Conservation (phyloP, 2,797 vertebrate genomes). For the Mormyrops boulengeri region DNA sequence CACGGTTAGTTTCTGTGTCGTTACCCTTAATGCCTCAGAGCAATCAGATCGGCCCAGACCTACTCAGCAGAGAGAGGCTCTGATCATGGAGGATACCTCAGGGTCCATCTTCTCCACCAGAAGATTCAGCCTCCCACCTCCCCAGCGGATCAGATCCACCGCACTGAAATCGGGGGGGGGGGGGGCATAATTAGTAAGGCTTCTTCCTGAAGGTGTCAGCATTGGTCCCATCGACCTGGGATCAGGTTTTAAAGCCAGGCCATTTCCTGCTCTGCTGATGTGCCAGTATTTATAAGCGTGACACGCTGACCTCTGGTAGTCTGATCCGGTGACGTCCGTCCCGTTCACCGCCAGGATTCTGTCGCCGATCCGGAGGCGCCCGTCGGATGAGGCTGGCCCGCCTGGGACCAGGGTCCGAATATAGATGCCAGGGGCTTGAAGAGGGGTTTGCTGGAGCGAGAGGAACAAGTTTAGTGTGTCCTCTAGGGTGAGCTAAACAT, state of each 20-base stretch:
- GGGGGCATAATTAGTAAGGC: neutral
- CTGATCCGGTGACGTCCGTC: conserved; percentile 80
- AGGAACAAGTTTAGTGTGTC: neutral
- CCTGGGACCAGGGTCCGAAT: conserved; percentile 91
- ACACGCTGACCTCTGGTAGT: conserved; percentile 80
- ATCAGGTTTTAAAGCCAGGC: neutral
- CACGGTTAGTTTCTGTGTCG: neutral
- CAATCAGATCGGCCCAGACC: neutral
- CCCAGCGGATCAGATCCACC: conserved; percentile 84
- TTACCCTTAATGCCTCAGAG: neutral
- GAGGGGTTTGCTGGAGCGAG: conserved; percentile 75
- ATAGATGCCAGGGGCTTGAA: conserved; percentile 85
- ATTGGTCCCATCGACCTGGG: neutral
- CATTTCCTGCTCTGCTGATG: neutral
- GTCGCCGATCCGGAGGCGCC: conserved; percentile 80
- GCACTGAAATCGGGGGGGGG: conserved; percentile 63
- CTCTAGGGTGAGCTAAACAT: neutral
- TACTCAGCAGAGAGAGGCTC: conserved; percentile 69
- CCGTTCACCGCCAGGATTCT: conserved; percentile 90
- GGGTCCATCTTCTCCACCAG: conserved; percentile 86
- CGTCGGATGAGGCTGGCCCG: conserved; percentile 75
- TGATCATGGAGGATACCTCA: conserved; percentile 86
- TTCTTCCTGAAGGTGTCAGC: neutral
- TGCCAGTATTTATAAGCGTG: neutral
- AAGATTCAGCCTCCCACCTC: conserved; percentile 80